These are phyloP conservation scores for Alca torda DNA, from an alignment of 2,797 vertebrate species.

Conservation along the genomic window DNA sequence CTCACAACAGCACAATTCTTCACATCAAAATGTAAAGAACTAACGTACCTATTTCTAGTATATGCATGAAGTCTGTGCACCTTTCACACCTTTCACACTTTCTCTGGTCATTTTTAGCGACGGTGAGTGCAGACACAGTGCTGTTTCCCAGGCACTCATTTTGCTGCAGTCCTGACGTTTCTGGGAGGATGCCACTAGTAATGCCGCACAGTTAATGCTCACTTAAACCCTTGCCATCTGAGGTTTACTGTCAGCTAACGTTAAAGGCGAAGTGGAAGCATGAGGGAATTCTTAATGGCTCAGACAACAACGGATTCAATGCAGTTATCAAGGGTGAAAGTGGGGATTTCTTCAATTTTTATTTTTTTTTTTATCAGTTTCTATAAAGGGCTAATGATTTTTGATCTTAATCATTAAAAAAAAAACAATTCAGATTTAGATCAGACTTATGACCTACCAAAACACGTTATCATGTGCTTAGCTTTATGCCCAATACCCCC, in stretches of 20 bases:
- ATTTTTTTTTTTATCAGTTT: background rate
- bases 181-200: background rate
- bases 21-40: background rate
- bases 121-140: background rate
- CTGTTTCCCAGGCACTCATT: background rate
- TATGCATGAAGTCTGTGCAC: background rate
- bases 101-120: background rate
- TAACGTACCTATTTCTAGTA: background rate
- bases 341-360: background rate
- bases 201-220: background rate
- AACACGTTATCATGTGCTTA: background rate
- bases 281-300: background rate
- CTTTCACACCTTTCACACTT: background rate
- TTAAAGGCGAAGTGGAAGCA: background rate
- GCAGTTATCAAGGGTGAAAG: background rate
- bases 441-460: background rate
- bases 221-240: background rate
- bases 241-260: background rate
- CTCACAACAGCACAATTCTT: background rate
- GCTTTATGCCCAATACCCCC: background rate
- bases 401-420: background rate
- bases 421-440: background rate
- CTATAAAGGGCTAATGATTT: background rate
- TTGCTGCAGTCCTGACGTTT: background rate
- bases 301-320: background rate